Evolutionary conservation across 2,113 vertebrate genomes (phyloP).

Genomic region (Triplophysa rosa): DNA sequence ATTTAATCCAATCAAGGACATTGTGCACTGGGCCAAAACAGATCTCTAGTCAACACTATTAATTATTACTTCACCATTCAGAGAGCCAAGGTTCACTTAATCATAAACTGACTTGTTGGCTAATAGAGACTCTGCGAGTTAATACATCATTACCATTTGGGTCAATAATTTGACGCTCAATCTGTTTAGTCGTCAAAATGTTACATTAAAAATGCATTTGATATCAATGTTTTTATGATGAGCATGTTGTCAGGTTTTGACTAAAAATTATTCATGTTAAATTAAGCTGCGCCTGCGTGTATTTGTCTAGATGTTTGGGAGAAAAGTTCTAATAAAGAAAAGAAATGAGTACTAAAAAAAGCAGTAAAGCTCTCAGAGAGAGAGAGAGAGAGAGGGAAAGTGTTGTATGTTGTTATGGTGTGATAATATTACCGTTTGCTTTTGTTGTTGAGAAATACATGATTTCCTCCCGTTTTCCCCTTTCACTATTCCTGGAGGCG

Average conservation of each 20-base stretch:
- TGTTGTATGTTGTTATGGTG: neutral
- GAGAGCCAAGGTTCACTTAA: neutral
- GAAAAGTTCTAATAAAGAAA: too few species aligned
- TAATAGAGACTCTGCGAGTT: neutral
- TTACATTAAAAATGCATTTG: too few species aligned
- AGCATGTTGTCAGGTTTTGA: too few species aligned
- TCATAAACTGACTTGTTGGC: conserved; percentile 12
- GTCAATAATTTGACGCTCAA: neutral
- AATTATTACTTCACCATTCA: conserved; percentile 28
- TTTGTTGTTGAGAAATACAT: neutral
- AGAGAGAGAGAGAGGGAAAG: too few species aligned
- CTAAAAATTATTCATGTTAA: too few species aligned
- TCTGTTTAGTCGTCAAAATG: too few species aligned
- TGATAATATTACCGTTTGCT: neutral
- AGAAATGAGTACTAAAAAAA: too few species aligned
- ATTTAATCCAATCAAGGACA: conserved; percentile 66
- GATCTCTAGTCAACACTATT: conserved; percentile 37
- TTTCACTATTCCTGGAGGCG: neutral
- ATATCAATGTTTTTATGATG: too few species aligned
- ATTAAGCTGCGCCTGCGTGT: too few species aligned
- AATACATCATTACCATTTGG: conserved; percentile 3
- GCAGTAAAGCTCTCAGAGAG: too few species aligned
- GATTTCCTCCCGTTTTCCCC: neutral
- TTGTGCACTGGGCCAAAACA: neutral
- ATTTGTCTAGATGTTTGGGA: too few species aligned